phyloP scores from a whole-genome alignment of 2,888 invertebrate genomes.

The Drosophila phalerata region DNA sequence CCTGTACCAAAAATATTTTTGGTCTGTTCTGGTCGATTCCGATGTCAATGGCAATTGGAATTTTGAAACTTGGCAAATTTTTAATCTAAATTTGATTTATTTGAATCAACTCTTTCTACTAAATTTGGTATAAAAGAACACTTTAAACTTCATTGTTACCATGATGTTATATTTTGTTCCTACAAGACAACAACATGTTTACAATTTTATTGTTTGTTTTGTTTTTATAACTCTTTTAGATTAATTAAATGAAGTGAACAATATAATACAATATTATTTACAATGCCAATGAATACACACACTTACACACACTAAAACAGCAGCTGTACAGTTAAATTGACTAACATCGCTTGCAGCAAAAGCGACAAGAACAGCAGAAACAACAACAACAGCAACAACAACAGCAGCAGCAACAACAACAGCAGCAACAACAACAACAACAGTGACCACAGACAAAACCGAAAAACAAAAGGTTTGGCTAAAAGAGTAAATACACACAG shows the following conservation, averaged over 20 bases:
- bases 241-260: constrained; percentile 31
- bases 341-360: constrained; percentile 30
- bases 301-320: constrained; percentile 25
- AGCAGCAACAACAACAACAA: constrained; percentile 35
- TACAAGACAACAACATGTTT: constrained; percentile 10
- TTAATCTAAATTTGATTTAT: no score
- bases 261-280: constrained; percentile 21
- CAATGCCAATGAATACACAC: constrained; percentile 1
- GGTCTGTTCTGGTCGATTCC: no score
- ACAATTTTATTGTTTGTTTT: neutral
- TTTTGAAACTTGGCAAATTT: no score
- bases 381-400: constrained; percentile 30
- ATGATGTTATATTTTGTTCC: neutral
- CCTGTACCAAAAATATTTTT: no score
- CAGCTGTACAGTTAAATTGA: constrained; percentile 25
- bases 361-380: constrained; percentile 4
- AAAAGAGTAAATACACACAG: constrained; percentile 35
- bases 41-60: no score
- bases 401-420: constrained; percentile 19
- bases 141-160: neutral
- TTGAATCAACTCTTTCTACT: no score
- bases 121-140: no score
- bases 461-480: constrained; percentile 53
- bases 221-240: constrained; percentile 15
- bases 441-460: constrained; percentile 49